Percentiles rank a stretch among this genome's conserved stretches.
Conservation (phyloP, 37 sponge, comb jelly and placozoan species). For the Mnemiopsis leidyi region DNA sequence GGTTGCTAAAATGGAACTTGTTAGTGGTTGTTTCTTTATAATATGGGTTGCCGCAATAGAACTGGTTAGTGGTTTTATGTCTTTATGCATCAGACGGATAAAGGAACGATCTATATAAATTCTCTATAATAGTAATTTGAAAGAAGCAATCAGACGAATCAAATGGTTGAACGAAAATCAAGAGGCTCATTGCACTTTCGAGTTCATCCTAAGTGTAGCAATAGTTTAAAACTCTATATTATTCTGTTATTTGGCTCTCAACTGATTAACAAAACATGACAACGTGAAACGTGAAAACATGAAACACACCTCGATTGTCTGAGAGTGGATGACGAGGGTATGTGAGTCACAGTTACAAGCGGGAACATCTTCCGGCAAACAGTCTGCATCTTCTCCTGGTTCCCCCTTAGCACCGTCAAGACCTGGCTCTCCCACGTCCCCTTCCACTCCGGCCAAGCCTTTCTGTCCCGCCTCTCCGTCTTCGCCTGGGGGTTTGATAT, state of each 20-base stretch:
- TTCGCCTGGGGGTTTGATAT: background rate
- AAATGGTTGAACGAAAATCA: too few species aligned
- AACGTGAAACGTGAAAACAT: too few species aligned
- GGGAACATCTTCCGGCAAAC: background rate
- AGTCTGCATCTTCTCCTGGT: background rate
- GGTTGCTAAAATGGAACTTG: background rate
- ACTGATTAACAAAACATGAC: too few species aligned
- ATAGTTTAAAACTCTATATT: too few species aligned
- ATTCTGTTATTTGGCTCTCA: too few species aligned
- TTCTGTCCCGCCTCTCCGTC: conserved; percentile 23
- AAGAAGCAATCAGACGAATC: too few species aligned
- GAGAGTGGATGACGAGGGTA: conserved; percentile 23
- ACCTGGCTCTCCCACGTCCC: background rate
- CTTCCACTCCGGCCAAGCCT: conserved; percentile 22
- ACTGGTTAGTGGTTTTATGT: background rate
- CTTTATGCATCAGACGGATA: too few species aligned
- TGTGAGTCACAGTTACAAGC: conserved; percentile 41
- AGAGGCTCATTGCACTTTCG: too few species aligned
- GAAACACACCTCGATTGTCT: background rate
- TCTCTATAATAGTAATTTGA: too few species aligned
- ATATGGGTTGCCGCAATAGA: background rate
- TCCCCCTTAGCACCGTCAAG: conserved; percentile 2
- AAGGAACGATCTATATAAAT: too few species aligned
- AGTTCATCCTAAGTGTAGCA: too few species aligned
- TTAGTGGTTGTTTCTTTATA: background rate